Base-by-base conservation (phyloP, 2,113 vertebrate species). In the Synodontis membranacea region DNA sequence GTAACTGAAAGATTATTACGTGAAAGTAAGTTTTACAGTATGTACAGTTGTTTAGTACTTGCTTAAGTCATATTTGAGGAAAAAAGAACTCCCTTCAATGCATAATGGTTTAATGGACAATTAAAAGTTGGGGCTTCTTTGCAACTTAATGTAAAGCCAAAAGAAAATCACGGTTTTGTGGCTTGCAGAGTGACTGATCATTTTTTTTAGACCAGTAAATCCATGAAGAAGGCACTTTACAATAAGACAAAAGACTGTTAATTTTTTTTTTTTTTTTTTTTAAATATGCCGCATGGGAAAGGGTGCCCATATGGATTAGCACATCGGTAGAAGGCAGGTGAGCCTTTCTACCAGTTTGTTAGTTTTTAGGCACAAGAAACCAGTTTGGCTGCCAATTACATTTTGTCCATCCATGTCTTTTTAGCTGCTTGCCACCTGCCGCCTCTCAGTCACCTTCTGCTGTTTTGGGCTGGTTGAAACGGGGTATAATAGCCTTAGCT, bases 371-470 rank as follows among this genome's bases (percentile, higher is more conserved):
- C 83, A 86, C 44, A 79, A 83, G 76, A 50, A 48, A 46, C 31
- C 14, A 66, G 15, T 86, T 66, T 52, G 56, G 85, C 74, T 89
- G 87, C 89, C 88, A 90, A 86, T 84, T 80, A 66, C 83, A 79
- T 72, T 86, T 89, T 48, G 80, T 88, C 68, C 81, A 82, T 83
- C 88, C 76, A 62, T 80, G 37, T 90, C 88, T 84, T 82, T 88
- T 91, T 85, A 70, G 66, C 88, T 37, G 76, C 68, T 80, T 88
- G 28, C 90, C 92, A 89, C 87, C 81, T 89, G 56, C 85, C 83
- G 86, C 90, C 84, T 91, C 84, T 79, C 88, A 21, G 60, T 90
- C 85, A 91, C 89, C 89, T 90, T 91, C 90, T 89, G 87, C 81
- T 70, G 66, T 83, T 86, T 39, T 88, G 85, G 56, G 78, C 84